Base-by-base conservation (phyloP, 2,113 vertebrate species). In the Ceyx cyanopectus region DNA sequence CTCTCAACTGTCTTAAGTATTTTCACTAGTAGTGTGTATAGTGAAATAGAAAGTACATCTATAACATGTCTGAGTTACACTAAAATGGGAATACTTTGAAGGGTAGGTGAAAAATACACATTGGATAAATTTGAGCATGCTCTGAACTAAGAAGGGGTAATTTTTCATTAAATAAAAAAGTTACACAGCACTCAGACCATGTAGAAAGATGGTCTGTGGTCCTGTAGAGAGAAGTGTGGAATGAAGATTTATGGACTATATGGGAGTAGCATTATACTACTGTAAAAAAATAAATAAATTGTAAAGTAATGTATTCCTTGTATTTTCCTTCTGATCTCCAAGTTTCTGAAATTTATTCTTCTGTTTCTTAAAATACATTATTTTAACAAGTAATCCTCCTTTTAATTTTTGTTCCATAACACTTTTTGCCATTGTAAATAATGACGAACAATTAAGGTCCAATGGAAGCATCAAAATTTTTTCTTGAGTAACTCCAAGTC, bases 151-250 rank as follows among this genome's bases (percentile, higher is more conserved):
- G 50, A 68, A 65, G 41, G 79, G n/a, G 12, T 10, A 61, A 48
- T 17, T 79, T 68, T 68, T 68, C 0, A 0, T 72, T 53, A 22
- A 63, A 61, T 26, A 24, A 54, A 54, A 63, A 72, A 32, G 21
- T 7, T 0, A 12, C 37, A 10, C 12, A 22, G 12, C 8, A 12
- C 10, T 79, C 3, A 1, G 6, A 23, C 3, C 13, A 1, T 37
- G 19, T 73, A 15, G 50, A 34, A 81, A 45, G 45, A 12, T 48
- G 26, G 45, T 41, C 62, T 75, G 34, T 0, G 3, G 10, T 53
- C 12, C 15, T 79, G 12, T 20, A 53, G 26, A 32, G 40, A 2
- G 57, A 37, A 45, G 11, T 24, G 40, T 89, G 50, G 21, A 87
- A 65, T 82, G 30, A 56, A 61, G 32, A 78, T 5, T 74, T 56